Conservation (phyloP, 1,140 invertebrate genomes). For the Melanaphis sacchari region DNA sequence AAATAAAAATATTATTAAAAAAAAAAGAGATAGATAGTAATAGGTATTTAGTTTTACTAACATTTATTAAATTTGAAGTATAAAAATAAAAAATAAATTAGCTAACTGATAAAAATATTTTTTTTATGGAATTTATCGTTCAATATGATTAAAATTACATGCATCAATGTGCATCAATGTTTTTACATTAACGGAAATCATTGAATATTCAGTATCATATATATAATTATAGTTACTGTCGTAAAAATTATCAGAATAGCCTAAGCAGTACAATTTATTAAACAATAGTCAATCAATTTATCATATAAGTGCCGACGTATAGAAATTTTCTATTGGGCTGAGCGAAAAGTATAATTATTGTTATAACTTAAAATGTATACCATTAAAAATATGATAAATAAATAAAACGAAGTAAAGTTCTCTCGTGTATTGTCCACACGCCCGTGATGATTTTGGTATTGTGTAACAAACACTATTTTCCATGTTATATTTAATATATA, state of each 20-base stretch:
- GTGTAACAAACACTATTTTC: not conserved
- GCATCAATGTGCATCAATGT: not conserved
- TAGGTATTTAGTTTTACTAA: not conserved
- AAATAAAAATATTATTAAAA: no score
- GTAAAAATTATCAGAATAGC: not conserved
- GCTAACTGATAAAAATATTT: not conserved
- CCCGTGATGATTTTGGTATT: not conserved
- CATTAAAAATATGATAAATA: constrained; percentile 16
- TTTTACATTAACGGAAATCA: not conserved
- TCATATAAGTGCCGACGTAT: not conserved
- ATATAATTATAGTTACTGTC: not conserved
- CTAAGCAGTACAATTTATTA: not conserved
- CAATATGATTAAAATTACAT: not conserved
- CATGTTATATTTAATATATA: not conserved
- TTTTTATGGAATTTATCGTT: no score
- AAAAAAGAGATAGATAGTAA: not conserved
- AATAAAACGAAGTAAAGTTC: not conserved
- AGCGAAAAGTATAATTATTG: not conserved
- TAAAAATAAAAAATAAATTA: not conserved
- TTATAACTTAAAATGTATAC: not conserved
- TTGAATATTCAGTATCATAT: not conserved
- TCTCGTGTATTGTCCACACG: not conserved
- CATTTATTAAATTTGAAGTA: not conserved
- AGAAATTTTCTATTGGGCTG: not conserved
- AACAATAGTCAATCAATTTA: not conserved